Evolutionary conservation across 2,888 invertebrate genomes (phyloP).

Genomic region (Piscicola geometra): DNA sequence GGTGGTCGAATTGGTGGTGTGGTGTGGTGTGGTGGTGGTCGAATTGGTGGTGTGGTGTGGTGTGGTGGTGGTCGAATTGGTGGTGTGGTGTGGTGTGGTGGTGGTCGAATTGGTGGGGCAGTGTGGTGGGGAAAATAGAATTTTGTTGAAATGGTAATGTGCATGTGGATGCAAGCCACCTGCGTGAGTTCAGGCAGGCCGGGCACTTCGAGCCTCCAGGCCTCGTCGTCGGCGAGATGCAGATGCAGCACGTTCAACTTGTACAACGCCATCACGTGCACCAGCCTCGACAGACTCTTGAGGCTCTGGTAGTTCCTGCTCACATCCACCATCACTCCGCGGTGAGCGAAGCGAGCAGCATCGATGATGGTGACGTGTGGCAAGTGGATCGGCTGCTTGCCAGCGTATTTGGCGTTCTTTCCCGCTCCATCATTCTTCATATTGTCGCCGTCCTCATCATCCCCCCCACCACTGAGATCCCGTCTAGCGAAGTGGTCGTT

Average conservation of each 20-base stretch:
- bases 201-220: constrained; percentile 53
- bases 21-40: no score
- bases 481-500: background rate
- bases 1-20: no score
- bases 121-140: background rate
- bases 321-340: constrained; percentile 53
- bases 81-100: no score
- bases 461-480: background rate
- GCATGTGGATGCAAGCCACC: constrained; percentile 40
- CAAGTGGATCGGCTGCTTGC: no score
- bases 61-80: no score
- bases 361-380: constrained; percentile 32
- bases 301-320: constrained; percentile 49
- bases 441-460: background rate
- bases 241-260: constrained; percentile 53
- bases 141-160: no score
- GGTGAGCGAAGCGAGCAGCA: constrained; percentile 46
- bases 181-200: constrained; percentile 51
- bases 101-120: background rate
- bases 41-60: no score
- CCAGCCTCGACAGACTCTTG: constrained; percentile 41
- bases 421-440: no score
- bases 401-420: no score
- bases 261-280: constrained; percentile 51
- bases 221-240: constrained; percentile 54